Evolutionary conservation across 2,113 vertebrate genomes (phyloP).

Genomic region (Anoplopoma fimbria): DNA sequence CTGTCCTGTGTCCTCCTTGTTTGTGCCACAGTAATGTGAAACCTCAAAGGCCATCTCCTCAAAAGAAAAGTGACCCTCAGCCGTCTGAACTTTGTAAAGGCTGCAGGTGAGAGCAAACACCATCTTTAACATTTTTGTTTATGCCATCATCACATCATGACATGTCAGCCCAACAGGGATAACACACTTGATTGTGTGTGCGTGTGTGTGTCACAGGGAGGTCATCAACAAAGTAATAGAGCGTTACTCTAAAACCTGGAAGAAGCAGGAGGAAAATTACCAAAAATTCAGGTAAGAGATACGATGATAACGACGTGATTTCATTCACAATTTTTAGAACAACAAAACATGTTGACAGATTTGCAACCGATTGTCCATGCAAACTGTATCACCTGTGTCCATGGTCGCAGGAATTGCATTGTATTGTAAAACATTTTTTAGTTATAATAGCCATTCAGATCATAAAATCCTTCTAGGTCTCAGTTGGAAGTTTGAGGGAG

Average conservation of each 20-base stretch:
- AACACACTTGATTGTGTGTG: neutral
- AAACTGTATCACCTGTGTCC: neutral
- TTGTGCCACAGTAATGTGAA: conserved; percentile 35
- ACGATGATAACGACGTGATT: neutral
- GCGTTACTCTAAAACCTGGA: conserved; percentile 68
- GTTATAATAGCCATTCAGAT: neutral
- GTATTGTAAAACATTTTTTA: neutral
- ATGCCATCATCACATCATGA: neutral
- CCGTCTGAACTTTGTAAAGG: conserved; percentile 36
- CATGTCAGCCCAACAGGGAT: too few relatives aligned
- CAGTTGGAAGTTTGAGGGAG: neutral
- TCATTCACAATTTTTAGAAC: neutral
- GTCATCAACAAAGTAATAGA: conserved; percentile 57
- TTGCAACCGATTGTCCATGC: neutral
- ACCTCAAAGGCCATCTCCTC: neutral
- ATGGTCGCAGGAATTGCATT: neutral
- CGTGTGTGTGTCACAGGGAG: conserved; percentile 31
- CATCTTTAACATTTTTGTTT: neutral
- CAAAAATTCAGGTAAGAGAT: conserved; percentile 76
- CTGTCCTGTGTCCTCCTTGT: neutral
- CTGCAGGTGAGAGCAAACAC: conserved; percentile 62
- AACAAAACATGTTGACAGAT: neutral
- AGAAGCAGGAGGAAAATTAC: conserved; percentile 69
- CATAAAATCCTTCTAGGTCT: neutral
- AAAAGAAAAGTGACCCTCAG: conserved; percentile 5